Evolutionary conservation across 1,140 invertebrate genomes (phyloP).

Genomic region (Phymastichus coffea): DNA sequence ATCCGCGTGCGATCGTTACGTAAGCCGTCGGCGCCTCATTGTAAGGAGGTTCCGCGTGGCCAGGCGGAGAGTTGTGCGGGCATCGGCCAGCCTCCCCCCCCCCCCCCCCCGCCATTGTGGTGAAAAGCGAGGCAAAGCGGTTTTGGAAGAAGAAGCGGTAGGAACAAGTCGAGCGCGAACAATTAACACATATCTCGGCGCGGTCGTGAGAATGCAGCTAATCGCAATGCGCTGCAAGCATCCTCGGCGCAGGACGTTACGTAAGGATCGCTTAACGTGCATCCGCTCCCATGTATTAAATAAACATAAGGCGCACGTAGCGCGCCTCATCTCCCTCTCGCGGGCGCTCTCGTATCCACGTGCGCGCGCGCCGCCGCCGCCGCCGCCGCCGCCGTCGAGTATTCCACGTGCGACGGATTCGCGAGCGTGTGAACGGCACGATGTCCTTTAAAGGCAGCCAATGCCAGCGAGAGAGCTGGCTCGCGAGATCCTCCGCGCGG

Average conservation of each 20-base stretch:
- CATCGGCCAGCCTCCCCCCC: no score
- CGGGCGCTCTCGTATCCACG: not conserved
- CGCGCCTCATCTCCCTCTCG: not conserved
- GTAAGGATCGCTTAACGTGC: constrained; percentile 25
- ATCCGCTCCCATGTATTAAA: constrained; percentile 31
- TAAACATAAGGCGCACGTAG: constrained; percentile 22
- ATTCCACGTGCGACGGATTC: no score
- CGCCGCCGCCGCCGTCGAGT: no score
- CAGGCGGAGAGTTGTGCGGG: no score
- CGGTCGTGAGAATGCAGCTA: constrained; percentile 24
- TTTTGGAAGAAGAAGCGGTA: not conserved
- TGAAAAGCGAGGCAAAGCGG: not conserved
- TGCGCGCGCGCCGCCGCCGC: no score
- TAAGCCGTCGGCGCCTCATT: no score
- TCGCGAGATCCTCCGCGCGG: no score
- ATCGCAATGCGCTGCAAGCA: constrained; percentile 7
- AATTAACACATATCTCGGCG: constrained; percentile 25
- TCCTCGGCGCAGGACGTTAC: constrained; percentile 25
- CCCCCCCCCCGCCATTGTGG: no score
- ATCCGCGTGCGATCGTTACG: no score
- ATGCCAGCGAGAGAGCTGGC: no score
- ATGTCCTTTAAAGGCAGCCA: constrained; percentile 12
- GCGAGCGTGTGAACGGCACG: constrained; percentile 21
- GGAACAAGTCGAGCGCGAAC: constrained; percentile 16
- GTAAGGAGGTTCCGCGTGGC: no score